Evolutionary conservation across 2,797 vertebrate species (phyloP).

Genomic region (Chelon auratus): DNA sequence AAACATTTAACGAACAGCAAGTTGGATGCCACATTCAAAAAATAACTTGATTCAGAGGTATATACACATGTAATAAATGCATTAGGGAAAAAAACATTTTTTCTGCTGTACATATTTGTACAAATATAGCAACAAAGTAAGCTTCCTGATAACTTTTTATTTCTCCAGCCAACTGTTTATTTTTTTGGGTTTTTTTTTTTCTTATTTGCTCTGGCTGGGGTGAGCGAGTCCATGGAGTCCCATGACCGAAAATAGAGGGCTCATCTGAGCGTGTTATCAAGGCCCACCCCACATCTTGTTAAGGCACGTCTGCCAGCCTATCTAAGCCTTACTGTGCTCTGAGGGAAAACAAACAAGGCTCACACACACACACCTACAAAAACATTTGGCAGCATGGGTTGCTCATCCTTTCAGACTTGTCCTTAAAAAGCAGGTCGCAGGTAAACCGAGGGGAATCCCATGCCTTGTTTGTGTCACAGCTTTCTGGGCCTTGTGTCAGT

Average conservation of each 20-base stretch:
- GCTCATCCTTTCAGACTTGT: conserved; percentile 62
- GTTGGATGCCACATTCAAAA: conserved; percentile 41
- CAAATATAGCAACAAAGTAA: conserved; percentile 19
- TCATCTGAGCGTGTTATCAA: conserved; percentile 73
- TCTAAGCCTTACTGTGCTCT: conserved; percentile 65
- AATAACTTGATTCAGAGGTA: conserved; percentile 3
- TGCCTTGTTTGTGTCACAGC: conserved; percentile 41
- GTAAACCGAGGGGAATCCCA: conserved; percentile 47
- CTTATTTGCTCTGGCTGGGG: conserved; percentile 55
- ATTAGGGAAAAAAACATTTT: conserved; percentile 22
- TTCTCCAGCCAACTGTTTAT: conserved; percentile 55
- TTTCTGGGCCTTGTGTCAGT: conserved; percentile 25
- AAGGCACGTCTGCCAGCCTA: conserved; percentile 75
- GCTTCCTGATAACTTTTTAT: conserved; percentile 33
- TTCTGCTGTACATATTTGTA: conserved; percentile 10
- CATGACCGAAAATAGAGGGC: conserved; percentile 75
- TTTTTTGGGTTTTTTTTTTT: conserved; percentile 13
- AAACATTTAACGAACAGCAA: conserved; percentile 25
- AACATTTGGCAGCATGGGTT: conserved; percentile 60
- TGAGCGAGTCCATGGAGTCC: conserved; percentile 70
- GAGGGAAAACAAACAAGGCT: conserved; percentile 74
- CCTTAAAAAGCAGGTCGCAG: conserved; percentile 76
- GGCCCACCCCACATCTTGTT: conserved; percentile 76
- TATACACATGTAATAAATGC: conserved; percentile 18
- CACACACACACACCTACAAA: conserved; percentile 52